phyloP scores from a whole-genome alignment of 2,797 vertebrate genomes.

The Pantherophis alleghaniensis region DNA sequence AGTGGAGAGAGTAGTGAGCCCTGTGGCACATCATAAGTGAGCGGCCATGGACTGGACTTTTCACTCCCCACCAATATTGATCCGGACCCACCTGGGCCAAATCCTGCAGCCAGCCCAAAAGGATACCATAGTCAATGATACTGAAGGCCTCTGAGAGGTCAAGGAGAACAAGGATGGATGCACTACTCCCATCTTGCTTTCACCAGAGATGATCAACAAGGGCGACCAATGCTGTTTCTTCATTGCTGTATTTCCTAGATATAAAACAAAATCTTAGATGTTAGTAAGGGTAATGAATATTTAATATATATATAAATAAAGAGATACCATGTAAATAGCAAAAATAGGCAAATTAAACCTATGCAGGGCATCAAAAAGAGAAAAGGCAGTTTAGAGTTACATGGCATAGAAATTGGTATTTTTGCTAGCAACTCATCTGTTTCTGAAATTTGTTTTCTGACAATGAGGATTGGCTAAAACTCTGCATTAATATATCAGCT shows the following conservation, averaged over 20 bases:
- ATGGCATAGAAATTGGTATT: background rate
- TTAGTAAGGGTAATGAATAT: background rate
- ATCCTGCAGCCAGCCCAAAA: background rate
- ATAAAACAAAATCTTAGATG: background rate
- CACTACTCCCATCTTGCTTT: background rate
- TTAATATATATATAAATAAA: background rate
- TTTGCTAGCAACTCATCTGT: background rate
- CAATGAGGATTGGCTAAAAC: background rate
- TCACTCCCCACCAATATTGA: background rate
- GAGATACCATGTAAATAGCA: background rate
- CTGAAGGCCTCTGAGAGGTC: background rate
- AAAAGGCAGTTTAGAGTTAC: background rate
- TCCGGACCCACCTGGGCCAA: background rate
- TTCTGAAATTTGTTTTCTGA: background rate
- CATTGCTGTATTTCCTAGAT: background rate
- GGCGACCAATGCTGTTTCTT: background rate
- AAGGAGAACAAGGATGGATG: background rate
- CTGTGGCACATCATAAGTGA: background rate
- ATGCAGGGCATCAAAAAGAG: background rate
- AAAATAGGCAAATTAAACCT: background rate
- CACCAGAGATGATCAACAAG: background rate
- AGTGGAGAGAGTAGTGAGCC: background rate
- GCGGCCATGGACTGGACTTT: background rate
- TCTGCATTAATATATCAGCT: background rate
- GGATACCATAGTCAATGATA: background rate